Conservation (phyloP, 2,113 vertebrate species). For the Trogon surrucura region DNA sequence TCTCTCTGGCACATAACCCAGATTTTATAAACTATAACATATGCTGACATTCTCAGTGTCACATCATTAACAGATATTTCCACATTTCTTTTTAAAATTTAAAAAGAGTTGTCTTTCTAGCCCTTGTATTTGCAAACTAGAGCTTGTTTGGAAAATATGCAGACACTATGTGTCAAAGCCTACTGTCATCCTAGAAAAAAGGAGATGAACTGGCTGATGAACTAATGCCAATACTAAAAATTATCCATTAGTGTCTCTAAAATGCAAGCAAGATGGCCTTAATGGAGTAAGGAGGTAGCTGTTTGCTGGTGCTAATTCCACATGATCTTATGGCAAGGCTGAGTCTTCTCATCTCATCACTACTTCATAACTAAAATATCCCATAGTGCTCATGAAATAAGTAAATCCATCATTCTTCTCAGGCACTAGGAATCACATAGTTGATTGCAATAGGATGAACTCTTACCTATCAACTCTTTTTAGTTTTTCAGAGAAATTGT, state of each 20-base stretch:
- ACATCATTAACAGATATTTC: background rate
- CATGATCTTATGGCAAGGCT: background rate
- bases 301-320: background rate
- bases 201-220: background rate
- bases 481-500: background rate
- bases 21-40: background rate
- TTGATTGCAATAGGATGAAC: accelerated
- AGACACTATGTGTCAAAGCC: background rate
- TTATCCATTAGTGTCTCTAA: background rate
- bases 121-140: background rate
- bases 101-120: background rate
- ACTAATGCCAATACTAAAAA: background rate
- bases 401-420: background rate
- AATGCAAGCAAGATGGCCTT: background rate
- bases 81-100: background rate
- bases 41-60: background rate
- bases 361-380: background rate
- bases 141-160: background rate
- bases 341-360: background rate
- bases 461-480: background rate
- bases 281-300: background rate
- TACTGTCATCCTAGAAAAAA: background rate
- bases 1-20: background rate
- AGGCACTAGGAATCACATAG: background rate
- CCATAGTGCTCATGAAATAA: background rate